Evolutionary conservation across 2,888 invertebrate species (phyloP), one percentile per base, ranked within the genome.

Genomic region (Cephus pygmeus): DNA sequence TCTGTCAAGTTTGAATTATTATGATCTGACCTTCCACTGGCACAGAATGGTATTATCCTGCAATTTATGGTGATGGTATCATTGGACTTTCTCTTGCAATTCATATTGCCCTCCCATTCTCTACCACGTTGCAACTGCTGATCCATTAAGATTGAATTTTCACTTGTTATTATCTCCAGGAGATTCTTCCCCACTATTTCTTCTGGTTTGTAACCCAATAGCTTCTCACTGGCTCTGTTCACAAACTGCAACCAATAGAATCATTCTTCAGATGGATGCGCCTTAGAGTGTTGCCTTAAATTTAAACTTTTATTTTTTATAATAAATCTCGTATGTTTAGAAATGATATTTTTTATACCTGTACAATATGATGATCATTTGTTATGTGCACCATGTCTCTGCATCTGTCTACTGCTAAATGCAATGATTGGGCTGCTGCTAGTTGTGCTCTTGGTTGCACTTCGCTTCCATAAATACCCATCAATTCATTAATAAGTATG

Each of bases 381-480:
- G 98, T 97, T 84, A 98, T 94, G 85, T 98, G 96, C 31, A 98
- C 95, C 84, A 97, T 94, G 91, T 98, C 98, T 79, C 95, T 94
- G 88, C 96, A 96, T 89, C 96, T 95, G 91, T 98, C 97, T 77
- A 96, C 93, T n/a, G 98, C 97, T 34, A 96, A 95, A 83, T 97
- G 95, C 31, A 98, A 93, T 9, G 97, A 96, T 86, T 96, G 95
- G 33, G 95, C 94, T 0, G 97, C 96, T 73, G 95, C 94, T 80
- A 97, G 94, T 89, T 97, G 96, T 89, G 95, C 94, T 84, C 96
- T 94, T 75, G 95, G 94, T 78, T 95, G 92, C 73, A 97, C 94
- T 84, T 97, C 96, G 83, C 95, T 95, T 83, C 96, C 94, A 83
- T 97, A 95, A 86, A 98, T 93, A 91, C 96, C 96, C 77, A 96